These are phyloP conservation scores for Lasiommata megera DNA, from an alignment of 2,888 invertebrate genomes.

Conservation along the genomic window DNA sequence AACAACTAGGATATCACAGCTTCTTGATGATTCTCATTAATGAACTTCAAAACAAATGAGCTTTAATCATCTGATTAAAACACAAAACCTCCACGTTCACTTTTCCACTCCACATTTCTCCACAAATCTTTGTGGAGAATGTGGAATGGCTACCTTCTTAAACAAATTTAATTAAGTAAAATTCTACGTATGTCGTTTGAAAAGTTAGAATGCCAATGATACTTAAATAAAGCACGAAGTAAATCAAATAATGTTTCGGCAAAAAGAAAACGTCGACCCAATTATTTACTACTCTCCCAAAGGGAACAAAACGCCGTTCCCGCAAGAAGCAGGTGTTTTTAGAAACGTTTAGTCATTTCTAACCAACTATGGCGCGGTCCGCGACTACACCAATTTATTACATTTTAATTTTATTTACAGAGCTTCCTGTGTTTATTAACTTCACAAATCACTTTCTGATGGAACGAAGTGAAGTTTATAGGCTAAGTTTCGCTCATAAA, in stretches of 20 bases:
- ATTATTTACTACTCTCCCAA: background rate
- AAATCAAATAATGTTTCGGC: background rate
- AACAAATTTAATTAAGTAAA: background rate
- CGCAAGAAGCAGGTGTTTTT: constrained; percentile 29
- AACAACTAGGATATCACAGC: too few relatives aligned
- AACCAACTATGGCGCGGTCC: background rate
- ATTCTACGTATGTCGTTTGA: background rate
- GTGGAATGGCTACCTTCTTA: background rate
- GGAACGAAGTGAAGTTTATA: constrained; percentile 15
- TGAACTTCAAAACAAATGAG: too few relatives aligned
- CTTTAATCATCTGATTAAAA: too few relatives aligned
- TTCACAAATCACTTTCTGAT: constrained; percentile 25
- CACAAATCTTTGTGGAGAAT: too few relatives aligned
- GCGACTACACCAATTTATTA: constrained; percentile 33
- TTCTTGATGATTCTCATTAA: too few relatives aligned
- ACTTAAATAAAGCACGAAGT: background rate
- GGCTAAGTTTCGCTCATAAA: constrained; percentile 14
- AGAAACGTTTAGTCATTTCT: constrained; percentile 24
- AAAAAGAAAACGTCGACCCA: background rate
- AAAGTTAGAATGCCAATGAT: background rate
- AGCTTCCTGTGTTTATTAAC: constrained; percentile 25
- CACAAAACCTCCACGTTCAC: too few relatives aligned
- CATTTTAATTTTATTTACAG: constrained; percentile 40
- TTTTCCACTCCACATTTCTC: too few relatives aligned
- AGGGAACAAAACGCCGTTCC: background rate